Conservation (phyloP, 2,888 invertebrate species). For the Sthenelais limicola region DNA sequence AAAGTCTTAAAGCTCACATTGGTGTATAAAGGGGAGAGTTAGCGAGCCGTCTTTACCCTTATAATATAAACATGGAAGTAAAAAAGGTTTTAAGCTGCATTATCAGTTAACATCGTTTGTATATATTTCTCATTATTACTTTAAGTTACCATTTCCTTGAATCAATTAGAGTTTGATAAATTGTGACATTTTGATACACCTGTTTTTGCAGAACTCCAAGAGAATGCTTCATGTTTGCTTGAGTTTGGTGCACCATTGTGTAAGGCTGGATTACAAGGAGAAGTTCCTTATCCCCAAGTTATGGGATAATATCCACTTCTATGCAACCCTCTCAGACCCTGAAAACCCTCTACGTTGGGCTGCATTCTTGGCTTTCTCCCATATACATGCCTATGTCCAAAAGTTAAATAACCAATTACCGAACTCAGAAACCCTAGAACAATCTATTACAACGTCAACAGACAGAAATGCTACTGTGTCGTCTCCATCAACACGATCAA, state of each 20-base stretch:
- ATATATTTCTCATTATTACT: neutral
- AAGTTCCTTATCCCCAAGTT: slow-evolving; percentile 31
- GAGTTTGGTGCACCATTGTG: slow-evolving; percentile 40
- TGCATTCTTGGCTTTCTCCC: slow-evolving; percentile 40
- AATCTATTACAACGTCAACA: neutral
- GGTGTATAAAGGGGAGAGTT: too few species aligned
- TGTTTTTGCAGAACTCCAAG: slow-evolving; percentile 29
- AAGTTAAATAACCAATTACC: slow-evolving; percentile 6
- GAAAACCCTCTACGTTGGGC: slow-evolving; percentile 39
- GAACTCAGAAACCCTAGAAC: neutral
- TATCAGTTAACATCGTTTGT: neutral
- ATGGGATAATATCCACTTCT: slow-evolving; percentile 35
- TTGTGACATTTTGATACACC: neutral
- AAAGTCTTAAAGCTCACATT: too few species aligned
- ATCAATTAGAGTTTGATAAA: too few species aligned
- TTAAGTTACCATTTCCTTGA: too few species aligned
- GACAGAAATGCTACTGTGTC: neutral
- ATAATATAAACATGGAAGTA: neutral
- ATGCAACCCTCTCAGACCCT: slow-evolving; percentile 28
- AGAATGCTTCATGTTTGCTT: slow-evolving; percentile 37
- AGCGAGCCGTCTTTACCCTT: neutral
- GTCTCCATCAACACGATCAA: slow-evolving; percentile 13
- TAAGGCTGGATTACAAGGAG: slow-evolving; percentile 37
- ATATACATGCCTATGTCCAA: slow-evolving; percentile 28
- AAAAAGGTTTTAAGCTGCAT: neutral